A percentile compares a stretch with the other conserved stretches of the same genome.
phyloP scores from a whole-genome alignment of 2,797 vertebrate species.

The Parauchenoglanis punctatus region DNA sequence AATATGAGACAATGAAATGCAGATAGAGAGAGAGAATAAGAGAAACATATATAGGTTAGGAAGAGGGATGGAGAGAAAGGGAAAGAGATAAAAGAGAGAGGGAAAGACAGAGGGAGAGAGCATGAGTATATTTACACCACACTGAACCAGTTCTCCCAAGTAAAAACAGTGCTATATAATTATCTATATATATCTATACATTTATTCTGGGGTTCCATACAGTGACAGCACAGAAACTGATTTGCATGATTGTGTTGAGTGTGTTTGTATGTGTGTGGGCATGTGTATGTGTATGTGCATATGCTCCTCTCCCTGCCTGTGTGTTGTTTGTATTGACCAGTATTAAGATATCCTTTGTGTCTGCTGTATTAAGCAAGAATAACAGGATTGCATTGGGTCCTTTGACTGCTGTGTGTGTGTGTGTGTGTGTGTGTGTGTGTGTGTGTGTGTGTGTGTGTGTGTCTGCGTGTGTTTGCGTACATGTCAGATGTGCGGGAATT shows the following conservation, averaged over 20 bases:
- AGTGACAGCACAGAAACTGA: slow-evolving; percentile 64
- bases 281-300: slow-evolving; percentile 9
- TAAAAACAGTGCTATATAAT: slow-evolving; percentile 83
- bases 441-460: slow-evolving; percentile 34
- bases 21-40: slow-evolving; percentile 50
- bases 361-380: not conserved
- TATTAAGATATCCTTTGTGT: slow-evolving; percentile 10
- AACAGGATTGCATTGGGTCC: not conserved
- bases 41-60: slow-evolving; percentile 34
- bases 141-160: slow-evolving; percentile 75
- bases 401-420: not conserved
- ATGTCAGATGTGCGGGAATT: slow-evolving; percentile 26
- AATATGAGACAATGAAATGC: slow-evolving; percentile 71
- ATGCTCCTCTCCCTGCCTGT: not conserved
- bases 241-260: slow-evolving; percentile 63
- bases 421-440: not conserved
- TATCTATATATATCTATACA: slow-evolving; percentile 76
- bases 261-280: slow-evolving; percentile 44
- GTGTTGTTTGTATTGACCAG: slow-evolving; percentile 1
- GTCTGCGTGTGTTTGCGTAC: slow-evolving; percentile 15
- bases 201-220: slow-evolving; percentile 72
- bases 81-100: slow-evolving; percentile 49
- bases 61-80: slow-evolving; percentile 41
- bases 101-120: slow-evolving; percentile 39
- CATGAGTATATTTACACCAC: slow-evolving; percentile 79